Evolutionary conservation across 2,888 invertebrate genomes (phyloP).

Genomic region (Heliconius cydno): DNA sequence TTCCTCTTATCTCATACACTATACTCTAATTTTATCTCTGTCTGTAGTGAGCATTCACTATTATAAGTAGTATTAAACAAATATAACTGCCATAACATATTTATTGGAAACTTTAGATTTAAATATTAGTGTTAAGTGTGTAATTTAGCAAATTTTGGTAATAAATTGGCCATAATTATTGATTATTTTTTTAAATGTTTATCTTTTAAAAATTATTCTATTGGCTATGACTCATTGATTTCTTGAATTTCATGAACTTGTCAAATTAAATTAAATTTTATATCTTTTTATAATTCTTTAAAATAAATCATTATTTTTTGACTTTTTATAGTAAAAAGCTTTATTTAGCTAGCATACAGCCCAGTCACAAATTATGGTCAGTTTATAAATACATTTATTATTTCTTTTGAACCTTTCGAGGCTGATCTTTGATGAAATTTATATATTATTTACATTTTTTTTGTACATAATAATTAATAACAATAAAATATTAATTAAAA

Average conservation of each 20-base stretch:
- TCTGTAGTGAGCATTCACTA: not conserved
- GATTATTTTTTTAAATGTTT: not conserved
- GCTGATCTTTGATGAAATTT: not conserved
- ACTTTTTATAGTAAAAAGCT: too few species aligned
- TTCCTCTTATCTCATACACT: too few species aligned
- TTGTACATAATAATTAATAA: not conserved
- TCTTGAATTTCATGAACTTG: too few species aligned
- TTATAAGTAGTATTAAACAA: not conserved
- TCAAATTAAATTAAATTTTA: too few species aligned
- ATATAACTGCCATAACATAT: conserved; percentile 41
- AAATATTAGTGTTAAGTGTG: conserved; percentile 6
- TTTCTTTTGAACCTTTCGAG: not conserved
- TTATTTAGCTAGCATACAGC: not conserved
- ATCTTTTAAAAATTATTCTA: too few species aligned
- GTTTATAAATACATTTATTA: not conserved
- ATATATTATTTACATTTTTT: not conserved
- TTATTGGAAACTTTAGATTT: conserved; percentile 33
- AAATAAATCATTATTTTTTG: too few species aligned
- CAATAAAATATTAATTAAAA: not conserved
- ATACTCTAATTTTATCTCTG: not conserved
- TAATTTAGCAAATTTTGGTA: not conserved
- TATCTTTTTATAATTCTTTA: too few species aligned
- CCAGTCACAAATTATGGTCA: not conserved
- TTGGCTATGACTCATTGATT: too few species aligned
- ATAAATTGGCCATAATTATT: not conserved